Evolutionary conservation across 2,888 invertebrate genomes (phyloP), one percentile per base, ranked within the genome.

Genomic region (Sinotaia quadrata): DNA sequence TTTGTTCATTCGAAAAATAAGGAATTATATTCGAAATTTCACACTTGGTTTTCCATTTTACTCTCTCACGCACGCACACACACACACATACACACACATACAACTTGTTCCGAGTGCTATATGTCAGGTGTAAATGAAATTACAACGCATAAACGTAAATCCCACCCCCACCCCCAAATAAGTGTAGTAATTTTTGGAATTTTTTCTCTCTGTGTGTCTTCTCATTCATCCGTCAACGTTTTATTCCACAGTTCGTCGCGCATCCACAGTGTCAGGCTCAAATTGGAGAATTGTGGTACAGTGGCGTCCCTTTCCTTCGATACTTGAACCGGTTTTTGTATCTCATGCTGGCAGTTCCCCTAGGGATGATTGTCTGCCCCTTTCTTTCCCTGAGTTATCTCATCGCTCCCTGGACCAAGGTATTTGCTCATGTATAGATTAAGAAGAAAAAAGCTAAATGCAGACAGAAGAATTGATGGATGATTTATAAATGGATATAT

Each of bases 201-300:
- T n/a, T n/a, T n/a, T n/a, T n/a, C n/a, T n/a, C n/a, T n/a, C n/a
- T n/a, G n/a, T n/a, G n/a, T n/a, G n/a, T n/a, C n/a, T n/a, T 21
- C n/a, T 51, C n/a, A 51, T 21, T 51, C 2, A 51, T 21, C 1
- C 2, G 52, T 4, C 2, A 51, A n/a, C 21, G 2, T 63, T 41
- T 56, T 52, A 5, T 51, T 27, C 63, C 73, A 18, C 75, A 85
- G 85, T 85, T 85, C 75, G 83, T 85, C 4, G 84, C 85, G 18
- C 85, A 85, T 65, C 78, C 81, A 12, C 83, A 81, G 66, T 85
- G 85, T 67, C 85, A 85, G 70, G 78, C 79, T 3, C 79, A 81
- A 70, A 77, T 81, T 2, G 76, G 78, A 0, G 79, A 80, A 62
- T 66, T 79, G 36, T 81, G 81, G 81, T 81, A 74, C 67, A 79